Evolutionary conservation across 2,888 invertebrate species (phyloP), one percentile per base, ranked within the genome.

Genomic region (Caenorhabditis zanzibari): DNA sequence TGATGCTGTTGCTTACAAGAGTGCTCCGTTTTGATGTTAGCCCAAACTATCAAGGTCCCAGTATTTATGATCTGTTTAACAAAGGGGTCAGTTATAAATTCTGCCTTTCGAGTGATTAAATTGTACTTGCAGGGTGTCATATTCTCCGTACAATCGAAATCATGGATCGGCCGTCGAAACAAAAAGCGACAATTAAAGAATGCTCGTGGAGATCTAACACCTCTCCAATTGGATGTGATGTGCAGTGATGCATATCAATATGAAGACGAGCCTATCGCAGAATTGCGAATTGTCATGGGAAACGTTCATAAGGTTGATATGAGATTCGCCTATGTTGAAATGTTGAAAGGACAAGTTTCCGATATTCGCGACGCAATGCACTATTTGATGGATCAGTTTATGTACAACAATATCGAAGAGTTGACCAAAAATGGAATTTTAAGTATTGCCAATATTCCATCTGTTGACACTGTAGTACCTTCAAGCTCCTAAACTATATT

Each of bases 131-230:
- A 83, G 75, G 84, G 84, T 32, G 49, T 76, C 24, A 44, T 64
- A 1, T 81, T 84, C 56, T 38, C 38, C 16, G 35, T 76, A 9
- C 56, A 59, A 14, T 32, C 58, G 0, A 71, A 47, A 19, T 32
- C 84, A 0, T 84, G 84, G 84, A 64, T 84, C 5, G 81, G 84
- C n/a, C 75, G 84, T 1, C 58, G 84, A 22, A 68, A 63, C 12
- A 69, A 38, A 22, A 82, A 68, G 44, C 58, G 68, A 6, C 22
- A 52, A 28, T 9, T 82, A 16, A 77, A 73, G 35, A 66, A 35
- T 16, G n/a, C 24, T 12, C 32, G 28, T 10, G 12, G 14, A 7
- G 68, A 68, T 22, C 10, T 59, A 35, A 41, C 81, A 7, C 68
- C 49, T 22, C 54, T 81, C 2, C 32, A 68, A 24, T 16, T 82